Evolutionary conservation across 2,888 invertebrate genomes (phyloP).

Genomic region (Parnassius glacialis): DNA sequence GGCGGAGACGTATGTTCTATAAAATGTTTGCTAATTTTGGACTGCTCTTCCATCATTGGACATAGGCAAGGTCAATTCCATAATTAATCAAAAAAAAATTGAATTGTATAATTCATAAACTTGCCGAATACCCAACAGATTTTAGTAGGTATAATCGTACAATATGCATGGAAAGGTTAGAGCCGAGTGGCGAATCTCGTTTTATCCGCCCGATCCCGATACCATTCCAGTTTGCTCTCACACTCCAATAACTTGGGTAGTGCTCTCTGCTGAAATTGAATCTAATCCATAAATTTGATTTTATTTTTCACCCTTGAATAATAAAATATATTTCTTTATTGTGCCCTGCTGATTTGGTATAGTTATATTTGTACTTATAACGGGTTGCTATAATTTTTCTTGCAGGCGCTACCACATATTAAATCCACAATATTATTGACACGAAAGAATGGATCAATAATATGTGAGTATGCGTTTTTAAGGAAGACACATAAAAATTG

Average conservation of each 20-base stretch:
- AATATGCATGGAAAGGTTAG: constrained; percentile 12
- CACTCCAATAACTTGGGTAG: constrained; percentile 2
- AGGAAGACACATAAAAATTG: no score
- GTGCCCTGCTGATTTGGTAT: not conserved
- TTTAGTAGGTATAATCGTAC: no score
- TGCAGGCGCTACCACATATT: not conserved
- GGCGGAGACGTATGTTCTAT: no score
- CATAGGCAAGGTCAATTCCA: no score
- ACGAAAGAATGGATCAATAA: no score
- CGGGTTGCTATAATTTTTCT: not conserved
- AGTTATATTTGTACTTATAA: not conserved
- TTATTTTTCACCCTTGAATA: not conserved
- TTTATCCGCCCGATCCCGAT: constrained; percentile 14
- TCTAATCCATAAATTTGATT: constrained; percentile 13
- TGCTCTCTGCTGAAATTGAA: constrained; percentile 5
- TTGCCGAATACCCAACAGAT: no score
- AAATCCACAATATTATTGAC: no score
- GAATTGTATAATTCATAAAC: no score
- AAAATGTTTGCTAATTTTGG: no score
- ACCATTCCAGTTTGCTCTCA: constrained; percentile 6
- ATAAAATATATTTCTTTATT: not conserved
- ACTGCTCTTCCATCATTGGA: no score
- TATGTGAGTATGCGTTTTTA: no score
- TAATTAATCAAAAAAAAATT: no score
- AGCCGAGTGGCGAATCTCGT: constrained; percentile 9